A percentile compares a stretch with the other conserved stretches of the same genome.
Evolutionary conservation across 2,797 vertebrate species (phyloP).

Genomic region (Tympanoctomys barrerae): DNA sequence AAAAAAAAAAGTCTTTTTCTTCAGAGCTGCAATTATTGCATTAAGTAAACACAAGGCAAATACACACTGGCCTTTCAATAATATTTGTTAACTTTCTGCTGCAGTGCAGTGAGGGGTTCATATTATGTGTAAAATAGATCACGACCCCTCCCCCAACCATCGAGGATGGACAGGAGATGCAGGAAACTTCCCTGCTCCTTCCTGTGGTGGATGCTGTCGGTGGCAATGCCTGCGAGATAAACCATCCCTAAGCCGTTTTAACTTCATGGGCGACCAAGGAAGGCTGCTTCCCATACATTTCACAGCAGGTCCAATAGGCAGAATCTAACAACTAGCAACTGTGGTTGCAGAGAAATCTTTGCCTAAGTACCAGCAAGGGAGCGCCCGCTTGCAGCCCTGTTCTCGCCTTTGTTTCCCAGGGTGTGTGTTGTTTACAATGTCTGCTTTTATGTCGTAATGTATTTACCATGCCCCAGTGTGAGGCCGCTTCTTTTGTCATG

Average conservation of each 20-base stretch:
- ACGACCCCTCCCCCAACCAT: background rate
- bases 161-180: background rate
- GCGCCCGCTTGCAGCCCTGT: background rate
- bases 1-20: conserved; percentile 3
- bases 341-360: background rate
- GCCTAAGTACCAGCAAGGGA: background rate
- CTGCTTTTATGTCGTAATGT: conserved; percentile 58
- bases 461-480: conserved; percentile 64
- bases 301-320: background rate
- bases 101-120: background rate
- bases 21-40: background rate
- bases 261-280: background rate
- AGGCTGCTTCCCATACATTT: background rate
- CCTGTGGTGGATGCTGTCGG: background rate
- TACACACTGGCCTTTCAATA: background rate
- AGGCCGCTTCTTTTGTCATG: conserved; percentile 3
- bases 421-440: conserved; percentile 21
- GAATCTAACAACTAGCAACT: background rate
- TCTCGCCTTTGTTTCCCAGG: background rate
- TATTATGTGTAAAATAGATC: background rate
- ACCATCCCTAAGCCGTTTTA: background rate
- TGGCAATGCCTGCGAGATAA: background rate
- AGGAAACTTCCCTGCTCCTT: background rate
- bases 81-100: conserved; percentile 31
- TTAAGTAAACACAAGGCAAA: conserved; percentile 14